Base-by-base conservation (phyloP, 2,113 vertebrate genomes). In the Antechinus flavipes region DNA sequence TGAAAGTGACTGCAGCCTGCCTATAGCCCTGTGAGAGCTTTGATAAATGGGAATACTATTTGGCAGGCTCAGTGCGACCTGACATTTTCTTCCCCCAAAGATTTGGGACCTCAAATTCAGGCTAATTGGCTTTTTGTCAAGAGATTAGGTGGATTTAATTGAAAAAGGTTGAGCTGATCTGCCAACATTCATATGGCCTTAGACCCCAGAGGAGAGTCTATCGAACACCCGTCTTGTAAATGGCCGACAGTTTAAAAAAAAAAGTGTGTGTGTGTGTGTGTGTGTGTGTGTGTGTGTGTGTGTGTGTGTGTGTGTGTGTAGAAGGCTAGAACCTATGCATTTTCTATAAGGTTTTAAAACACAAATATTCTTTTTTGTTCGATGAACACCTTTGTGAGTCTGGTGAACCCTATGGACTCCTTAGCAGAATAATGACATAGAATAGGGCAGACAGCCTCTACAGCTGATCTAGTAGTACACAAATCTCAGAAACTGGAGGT, bases 101-200 rank as follows among this genome's bases (percentile, higher is more conserved):
- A 89, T 91, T 23, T 47, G 8, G 55, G 54, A 26, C 92, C 93
- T 95, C 68, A 91, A 95, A 94, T 91, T 95, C 91, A 96, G 90
- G 90, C 42, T 84, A 93, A 95, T 93, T 94, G 89, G 91, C 47
- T 91, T 76, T 94, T 93, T 84, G 92, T 91, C 52, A 91, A 93
- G 50, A 91, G 89, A 94, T 96, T 58, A 96, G 1, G 42, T 56
- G 49, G 93, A 92, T 93, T 97, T 93, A 90, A 93, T 61, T 91
- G 89, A 90, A 96, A 95, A 95, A 93, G 0, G 94, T 92, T 50
- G 12, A 94, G 91, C n/a, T 23, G 89, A 49, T 61, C 24, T 92
- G 61, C 8, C 42, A 42, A 30, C 30, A n/a, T 92, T 89, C n/a
- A 19, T 2, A 9, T 30, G 30, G 54, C 54, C 54, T 42, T n/a